A percentile compares a stretch with the other conserved stretches of the same genome.
These are phyloP conservation scores for Clarias laeviceps DNA, from an alignment of 2,797 vertebrate species.

Conservation along the genomic window DNA sequence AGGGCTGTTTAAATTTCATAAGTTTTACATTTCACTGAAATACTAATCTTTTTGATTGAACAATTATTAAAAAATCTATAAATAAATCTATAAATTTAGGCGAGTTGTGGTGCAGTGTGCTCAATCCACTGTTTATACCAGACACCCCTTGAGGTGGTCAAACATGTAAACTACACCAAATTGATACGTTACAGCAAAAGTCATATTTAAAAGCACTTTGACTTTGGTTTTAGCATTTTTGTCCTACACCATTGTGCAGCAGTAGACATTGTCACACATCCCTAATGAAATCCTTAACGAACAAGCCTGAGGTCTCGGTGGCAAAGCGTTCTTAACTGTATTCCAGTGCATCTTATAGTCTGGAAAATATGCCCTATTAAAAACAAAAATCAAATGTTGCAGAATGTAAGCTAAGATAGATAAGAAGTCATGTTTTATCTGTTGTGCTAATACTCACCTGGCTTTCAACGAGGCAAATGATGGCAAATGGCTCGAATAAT, in stretches of 20 bases:
- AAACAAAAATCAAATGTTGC: neutral
- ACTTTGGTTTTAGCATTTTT: neutral
- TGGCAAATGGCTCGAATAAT: constrained; percentile 19
- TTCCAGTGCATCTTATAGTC: neutral
- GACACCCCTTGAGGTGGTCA: neutral
- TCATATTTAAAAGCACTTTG: neutral
- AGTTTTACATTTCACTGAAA: neutral
- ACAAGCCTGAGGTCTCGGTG: neutral
- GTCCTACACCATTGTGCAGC: neutral
- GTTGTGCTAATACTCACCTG: constrained; percentile 43
- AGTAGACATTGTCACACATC: neutral
- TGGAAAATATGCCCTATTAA: constrained; percentile 1
- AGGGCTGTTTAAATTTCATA: too few relatives aligned
- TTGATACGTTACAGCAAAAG: too few relatives aligned
- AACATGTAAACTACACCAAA: neutral
- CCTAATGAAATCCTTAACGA: neutral
- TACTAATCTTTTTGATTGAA: neutral
- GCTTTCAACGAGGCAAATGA: constrained; percentile 43
- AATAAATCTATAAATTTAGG: too few relatives aligned
- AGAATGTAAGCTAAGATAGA: constrained; percentile 4
- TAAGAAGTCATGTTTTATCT: constrained; percentile 36
- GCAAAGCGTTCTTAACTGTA: neutral
- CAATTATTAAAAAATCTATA: neutral
- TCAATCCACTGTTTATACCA: neutral
- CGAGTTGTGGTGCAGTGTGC: too few relatives aligned